Base-by-base conservation (phyloP, 2,888 invertebrate species). In the Merodon equestris region DNA sequence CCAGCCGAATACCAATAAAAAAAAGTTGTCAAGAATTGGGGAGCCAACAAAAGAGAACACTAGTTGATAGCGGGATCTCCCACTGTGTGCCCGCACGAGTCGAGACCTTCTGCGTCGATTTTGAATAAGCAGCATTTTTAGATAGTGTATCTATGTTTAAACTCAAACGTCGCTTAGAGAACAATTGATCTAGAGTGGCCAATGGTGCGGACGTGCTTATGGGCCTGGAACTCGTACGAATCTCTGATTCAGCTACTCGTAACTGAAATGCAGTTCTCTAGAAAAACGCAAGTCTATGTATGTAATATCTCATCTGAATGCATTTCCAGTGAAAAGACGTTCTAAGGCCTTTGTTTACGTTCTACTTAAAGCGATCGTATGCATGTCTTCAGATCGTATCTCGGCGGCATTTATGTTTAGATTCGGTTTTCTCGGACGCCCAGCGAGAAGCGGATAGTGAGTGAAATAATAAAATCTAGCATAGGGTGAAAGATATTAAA, bases 331-430 rank as follows among this genome's bases (percentile, higher is more conserved):
- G 27, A 45, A 53, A 63, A 75, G 53, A 27, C 38, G 54, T 44
- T 40, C 45, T 57, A 56, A 57, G 56, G 13, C 34, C 44, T 36
- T 54, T 76, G 58, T 76, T 70, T 64, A 54, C 48, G 42, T 53
- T 75, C 19, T 40, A 47, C 61, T 64, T 67, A 63, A 38, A 60
- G 51, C 53, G 51, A 44, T 45, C 50, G 54, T 56, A 27, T 27
- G 27, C 27, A 45, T 64, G 44, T 74, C 51, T 68, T 42, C 18
- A 9, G n/a, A 53, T 44, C 47, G 34, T 63, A 63, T 68, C 68
- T 58, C 17, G 9, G 57, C 56, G 42, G 58, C 63, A 19, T 70
- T 48, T 48, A 70, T 64, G 75, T 58, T 76, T 57, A 66, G 42
- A 54, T 27, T 27, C 17, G 51, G 45, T 27, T n/a, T 27, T 7